Percentiles rank a stretch among this genome's conserved stretches.
phyloP scores from a whole-genome alignment of 2,888 invertebrate species.

The Xestia sexstrigata region DNA sequence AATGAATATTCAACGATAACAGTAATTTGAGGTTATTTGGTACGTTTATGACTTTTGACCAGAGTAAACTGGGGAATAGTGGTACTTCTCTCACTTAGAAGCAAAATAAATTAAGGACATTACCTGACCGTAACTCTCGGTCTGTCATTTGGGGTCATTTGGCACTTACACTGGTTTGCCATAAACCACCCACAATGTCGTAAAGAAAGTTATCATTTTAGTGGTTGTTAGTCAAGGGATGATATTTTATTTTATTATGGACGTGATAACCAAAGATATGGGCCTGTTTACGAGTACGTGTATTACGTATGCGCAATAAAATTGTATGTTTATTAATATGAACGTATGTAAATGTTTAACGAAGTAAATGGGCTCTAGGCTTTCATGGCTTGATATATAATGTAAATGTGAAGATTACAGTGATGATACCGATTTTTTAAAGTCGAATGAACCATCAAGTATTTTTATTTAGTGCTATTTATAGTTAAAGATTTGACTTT shows the following conservation, averaged over 20 bases:
- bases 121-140: not conserved
- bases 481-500: not conserved
- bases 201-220: slow-evolving; percentile 61
- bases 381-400: not conserved
- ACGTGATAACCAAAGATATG: slow-evolving; percentile 35
- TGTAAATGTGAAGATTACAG: not conserved
- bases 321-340: slow-evolving; percentile 31
- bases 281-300: slow-evolving; percentile 42
- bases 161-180: slow-evolving; percentile 30
- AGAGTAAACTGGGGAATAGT: slow-evolving; percentile 3
- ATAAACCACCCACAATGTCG: slow-evolving; percentile 43
- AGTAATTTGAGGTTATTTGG: slow-evolving; percentile 29
- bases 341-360: slow-evolving; percentile 34
- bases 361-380: slow-evolving; percentile 26
- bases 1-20: slow-evolving; percentile 54
- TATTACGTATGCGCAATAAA: slow-evolving; percentile 36
- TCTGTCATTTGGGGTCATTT: slow-evolving; percentile 21
- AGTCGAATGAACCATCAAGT: not conserved
- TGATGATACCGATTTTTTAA: not conserved
- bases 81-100: not conserved
- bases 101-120: not conserved
- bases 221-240: slow-evolving; percentile 56
- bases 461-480: not conserved
- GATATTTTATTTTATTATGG: slow-evolving; percentile 59
- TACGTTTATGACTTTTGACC: slow-evolving; percentile 16